phyloP scores from a whole-genome alignment of 2,797 vertebrate genomes.

The Lepidocolaptes lacrymiger region DNA sequence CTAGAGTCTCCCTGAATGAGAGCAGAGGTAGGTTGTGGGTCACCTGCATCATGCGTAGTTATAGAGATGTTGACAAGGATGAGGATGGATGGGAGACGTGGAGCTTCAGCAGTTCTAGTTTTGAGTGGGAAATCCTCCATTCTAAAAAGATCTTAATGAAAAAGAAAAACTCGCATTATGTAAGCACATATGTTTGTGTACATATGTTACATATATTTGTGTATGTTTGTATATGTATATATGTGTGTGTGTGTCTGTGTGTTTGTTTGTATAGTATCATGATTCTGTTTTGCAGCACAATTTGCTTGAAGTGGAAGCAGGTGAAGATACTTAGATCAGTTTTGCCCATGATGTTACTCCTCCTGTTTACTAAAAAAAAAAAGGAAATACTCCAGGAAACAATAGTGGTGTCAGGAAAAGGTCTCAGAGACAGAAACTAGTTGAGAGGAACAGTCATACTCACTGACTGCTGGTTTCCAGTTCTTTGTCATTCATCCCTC shows the following conservation, averaged over 20 bases:
- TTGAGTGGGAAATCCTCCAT: not conserved
- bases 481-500: not conserved
- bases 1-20: not conserved
- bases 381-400: not conserved
- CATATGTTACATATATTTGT: not conserved
- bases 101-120: not conserved
- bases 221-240: not conserved
- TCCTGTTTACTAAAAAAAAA: not conserved
- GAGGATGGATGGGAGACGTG: not conserved
- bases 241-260: not conserved
- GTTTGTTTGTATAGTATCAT: not conserved
- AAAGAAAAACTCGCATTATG: not conserved
- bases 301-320: constrained; percentile 32
- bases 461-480: not conserved
- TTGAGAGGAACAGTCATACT: not conserved
- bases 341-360: not conserved
- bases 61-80: not conserved
- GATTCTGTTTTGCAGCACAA: not conserved
- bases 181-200: not conserved
- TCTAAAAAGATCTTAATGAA: not conserved
- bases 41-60: not conserved
- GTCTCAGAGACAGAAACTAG: not conserved
- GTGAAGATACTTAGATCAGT: not conserved
- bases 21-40: not conserved
- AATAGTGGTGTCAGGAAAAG: not conserved